phyloP scores from a whole-genome alignment of 2,113 vertebrate species.

The Pygoscelis antarcticus region DNA sequence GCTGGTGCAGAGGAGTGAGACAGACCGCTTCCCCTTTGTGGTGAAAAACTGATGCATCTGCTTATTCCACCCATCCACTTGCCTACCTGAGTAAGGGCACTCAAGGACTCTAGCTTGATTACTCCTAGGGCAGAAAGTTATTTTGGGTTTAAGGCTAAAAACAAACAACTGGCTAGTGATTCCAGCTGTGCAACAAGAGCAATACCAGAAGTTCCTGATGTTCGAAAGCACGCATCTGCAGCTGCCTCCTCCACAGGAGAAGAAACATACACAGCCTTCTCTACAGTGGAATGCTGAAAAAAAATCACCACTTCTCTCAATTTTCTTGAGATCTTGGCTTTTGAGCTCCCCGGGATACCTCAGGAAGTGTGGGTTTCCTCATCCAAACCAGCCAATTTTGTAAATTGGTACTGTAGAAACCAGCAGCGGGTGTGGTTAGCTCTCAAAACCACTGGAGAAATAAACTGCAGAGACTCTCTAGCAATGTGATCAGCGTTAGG shows the following conservation, averaged over 20 bases:
- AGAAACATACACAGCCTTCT: not conserved
- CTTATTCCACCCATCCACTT: not conserved
- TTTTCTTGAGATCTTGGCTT: slow-evolving; percentile 33
- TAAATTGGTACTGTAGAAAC: slow-evolving; percentile 60
- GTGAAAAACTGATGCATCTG: not conserved
- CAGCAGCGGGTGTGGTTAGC: slow-evolving; percentile 46
- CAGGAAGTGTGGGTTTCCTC: slow-evolving; percentile 64
- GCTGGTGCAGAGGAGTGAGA: not conserved
- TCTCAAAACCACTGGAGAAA: slow-evolving; percentile 37
- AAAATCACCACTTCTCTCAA: not conserved
- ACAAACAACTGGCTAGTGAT: not conserved
- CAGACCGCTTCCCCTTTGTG: not conserved
- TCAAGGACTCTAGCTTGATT: not conserved
- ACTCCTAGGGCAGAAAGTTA: not conserved
- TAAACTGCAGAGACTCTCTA: slow-evolving; percentile 10
- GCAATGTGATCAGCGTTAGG: not conserved
- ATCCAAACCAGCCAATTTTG: slow-evolving; percentile 59
- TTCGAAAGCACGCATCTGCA: not conserved
- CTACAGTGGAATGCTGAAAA: not conserved
- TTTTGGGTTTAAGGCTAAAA: not conserved
- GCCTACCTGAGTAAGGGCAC: not conserved
- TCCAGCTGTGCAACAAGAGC: not conserved
- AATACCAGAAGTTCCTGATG: not conserved
- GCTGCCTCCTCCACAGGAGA: not conserved
- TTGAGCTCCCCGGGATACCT: slow-evolving; percentile 41